phyloP scores from a whole-genome alignment of 2,113 vertebrate genomes.

The Mionectes macconnelli region DNA sequence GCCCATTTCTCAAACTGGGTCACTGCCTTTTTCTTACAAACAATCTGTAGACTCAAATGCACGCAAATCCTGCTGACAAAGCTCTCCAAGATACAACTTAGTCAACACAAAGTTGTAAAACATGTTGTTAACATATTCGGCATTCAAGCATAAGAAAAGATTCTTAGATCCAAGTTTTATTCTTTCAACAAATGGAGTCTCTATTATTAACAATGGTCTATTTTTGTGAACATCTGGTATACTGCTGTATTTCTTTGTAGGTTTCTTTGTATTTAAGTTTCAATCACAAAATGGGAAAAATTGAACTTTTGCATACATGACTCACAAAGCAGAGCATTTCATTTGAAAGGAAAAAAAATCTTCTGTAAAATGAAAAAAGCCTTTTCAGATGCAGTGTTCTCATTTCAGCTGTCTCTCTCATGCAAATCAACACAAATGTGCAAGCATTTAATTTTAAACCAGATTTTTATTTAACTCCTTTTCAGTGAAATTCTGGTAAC shows the following conservation, averaged over 20 bases:
- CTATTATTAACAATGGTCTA: neutral
- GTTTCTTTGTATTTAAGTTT: neutral
- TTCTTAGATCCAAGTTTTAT: neutral
- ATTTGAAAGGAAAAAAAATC: neutral
- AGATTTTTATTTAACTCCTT: neutral
- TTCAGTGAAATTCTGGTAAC: neutral
- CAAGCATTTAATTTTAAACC: neutral
- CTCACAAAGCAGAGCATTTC: neutral
- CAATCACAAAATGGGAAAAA: neutral
- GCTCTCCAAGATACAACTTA: neutral
- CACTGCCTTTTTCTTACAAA: neutral
- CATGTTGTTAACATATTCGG: neutral
- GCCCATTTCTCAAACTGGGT: neutral
- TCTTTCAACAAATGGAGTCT: neutral
- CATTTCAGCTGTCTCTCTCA: neutral
- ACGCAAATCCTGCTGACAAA: neutral
- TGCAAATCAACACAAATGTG: neutral
- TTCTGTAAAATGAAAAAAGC: neutral
- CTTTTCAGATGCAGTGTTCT: neutral
- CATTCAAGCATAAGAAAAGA: neutral
- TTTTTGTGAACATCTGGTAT: conserved; percentile 11
- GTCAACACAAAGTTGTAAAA: neutral
- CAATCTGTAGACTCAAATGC: neutral
- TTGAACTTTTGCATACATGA: neutral
- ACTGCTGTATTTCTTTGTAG: neutral